Base-by-base conservation (phyloP, 2,113 vertebrate species). In the Rynchops niger region DNA sequence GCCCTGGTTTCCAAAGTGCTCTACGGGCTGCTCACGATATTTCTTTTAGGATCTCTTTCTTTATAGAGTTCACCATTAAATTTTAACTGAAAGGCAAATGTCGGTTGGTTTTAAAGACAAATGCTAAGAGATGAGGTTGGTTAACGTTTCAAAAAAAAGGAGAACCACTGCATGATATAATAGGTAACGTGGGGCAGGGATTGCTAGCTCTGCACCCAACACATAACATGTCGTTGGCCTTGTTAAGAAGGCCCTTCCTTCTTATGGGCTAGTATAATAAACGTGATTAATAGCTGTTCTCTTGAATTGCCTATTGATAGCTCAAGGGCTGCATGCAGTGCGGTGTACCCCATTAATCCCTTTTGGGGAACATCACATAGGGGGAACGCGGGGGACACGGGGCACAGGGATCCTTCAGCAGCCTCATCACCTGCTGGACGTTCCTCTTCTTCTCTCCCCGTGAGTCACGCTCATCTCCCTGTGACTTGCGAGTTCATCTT, bases 401-500 rank as follows among this genome's bases (percentile, higher is more conserved):
- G 5, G 65, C 25, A 38, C 32, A 43, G 0, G 63, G 91, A 66
- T 94, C 62, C 49, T 92, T 81, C 50, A 85, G 85, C 13, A 90
- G 74, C 70, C 95, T 94, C 79, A 11, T 43, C 23, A 92, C 93
- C 93, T 72, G 58, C 50, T 86, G 32, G 26, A 92, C 0, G 15
- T 49, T 96, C 92, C 87, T 93, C 95, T 77, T 93, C 95, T 77
- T 93, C 86, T 69, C 80, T 42, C 11, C 3, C 43, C 4, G 58
- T 97, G 96, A 96, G 93, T 97, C 94, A 95, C 10, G 1, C 94
- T 96, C 91, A 53, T 91, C 95, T 95, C 58, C 90, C 62, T 78
- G 90, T 93, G 94, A 95, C 94, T 95, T 88, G 91, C 86, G 97
- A 98, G 97, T 98, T 97, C 96, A 97, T 45, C n/a, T 6, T 76